Percentiles rank a stretch among this genome's conserved stretches.
phyloP scores from a whole-genome alignment of 2,797 vertebrate genomes.

The Sciaenops ocellatus region DNA sequence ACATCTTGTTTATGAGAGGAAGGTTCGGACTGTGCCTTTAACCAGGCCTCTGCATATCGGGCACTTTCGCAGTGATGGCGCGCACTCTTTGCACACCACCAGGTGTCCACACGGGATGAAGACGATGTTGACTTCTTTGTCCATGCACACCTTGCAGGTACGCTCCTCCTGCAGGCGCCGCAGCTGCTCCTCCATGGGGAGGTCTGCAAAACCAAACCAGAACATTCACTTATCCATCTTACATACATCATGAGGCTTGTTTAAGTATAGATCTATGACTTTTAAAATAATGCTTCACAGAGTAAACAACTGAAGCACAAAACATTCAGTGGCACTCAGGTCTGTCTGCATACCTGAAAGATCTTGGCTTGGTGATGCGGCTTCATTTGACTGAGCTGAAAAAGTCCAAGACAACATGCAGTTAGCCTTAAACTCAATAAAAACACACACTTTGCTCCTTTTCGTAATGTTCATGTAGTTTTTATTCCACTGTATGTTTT shows the following conservation, averaged over 20 bases:
- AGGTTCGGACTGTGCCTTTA: conserved; percentile 97
- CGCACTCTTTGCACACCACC: conserved; percentile 98
- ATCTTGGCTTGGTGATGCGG: conserved; percentile 88
- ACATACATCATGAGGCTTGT: not conserved
- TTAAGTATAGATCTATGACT: not conserved
- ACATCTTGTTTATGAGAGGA: conserved; percentile 87
- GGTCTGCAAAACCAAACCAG: conserved; percentile 82
- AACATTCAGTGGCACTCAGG: not conserved
- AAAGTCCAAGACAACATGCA: conserved; percentile 65
- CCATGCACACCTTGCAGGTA: conserved; percentile 99
- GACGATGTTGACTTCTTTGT: conserved; percentile 97
- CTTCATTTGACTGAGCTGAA: conserved; percentile 88
- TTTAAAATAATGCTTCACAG: not conserved
- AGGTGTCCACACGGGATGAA: conserved; percentile 99
- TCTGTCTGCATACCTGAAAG: conserved; percentile 83
- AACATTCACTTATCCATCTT: not conserved
- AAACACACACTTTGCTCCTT: not conserved
- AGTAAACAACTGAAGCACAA: not conserved
- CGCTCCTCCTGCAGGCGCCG: conserved; percentile 96
- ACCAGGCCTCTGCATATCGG: conserved; percentile 97
- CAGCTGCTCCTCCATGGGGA: conserved; percentile 97
- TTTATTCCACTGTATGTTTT: too few relatives aligned
- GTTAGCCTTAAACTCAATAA: conserved; percentile 21
- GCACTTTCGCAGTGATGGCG: conserved; percentile 95
- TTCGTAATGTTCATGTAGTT: not conserved